Conservation (phyloP, 2,888 invertebrate genomes). For the Euplagia quadripunctaria region DNA sequence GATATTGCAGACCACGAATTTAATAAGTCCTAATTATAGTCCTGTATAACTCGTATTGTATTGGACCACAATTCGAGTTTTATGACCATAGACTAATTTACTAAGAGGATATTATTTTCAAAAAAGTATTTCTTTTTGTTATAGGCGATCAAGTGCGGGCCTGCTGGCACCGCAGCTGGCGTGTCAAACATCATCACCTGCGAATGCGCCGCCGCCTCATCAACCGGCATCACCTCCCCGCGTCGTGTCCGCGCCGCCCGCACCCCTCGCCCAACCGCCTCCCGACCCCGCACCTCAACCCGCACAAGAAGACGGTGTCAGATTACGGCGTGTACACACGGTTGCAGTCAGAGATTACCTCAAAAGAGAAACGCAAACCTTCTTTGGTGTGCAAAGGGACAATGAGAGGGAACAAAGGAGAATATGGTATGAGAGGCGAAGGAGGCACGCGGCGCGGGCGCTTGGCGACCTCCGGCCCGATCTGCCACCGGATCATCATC, state of each 20-base stretch:
- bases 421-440: conserved; percentile 93
- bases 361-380: conserved; percentile 93
- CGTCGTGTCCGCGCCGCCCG: conserved; percentile 72
- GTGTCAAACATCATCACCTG: conserved; percentile 76
- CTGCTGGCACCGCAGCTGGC: conserved; percentile 80
- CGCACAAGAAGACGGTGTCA: conserved; percentile 79
- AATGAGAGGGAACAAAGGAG: conserved; percentile 91
- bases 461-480: conserved; percentile 88
- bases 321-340: conserved; percentile 80
- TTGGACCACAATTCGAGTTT: too few species aligned
- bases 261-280: conserved; percentile 63
- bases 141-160: conserved; percentile 82
- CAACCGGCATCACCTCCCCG: conserved; percentile 82
- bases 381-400: conserved; percentile 94
- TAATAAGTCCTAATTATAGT: too few species aligned
- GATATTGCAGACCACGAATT: too few species aligned
- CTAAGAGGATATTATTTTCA: background rate
- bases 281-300: conserved; percentile 76
- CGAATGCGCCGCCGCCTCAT: conserved; percentile 68
- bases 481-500: conserved; percentile 88
- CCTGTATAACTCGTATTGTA: too few species aligned
- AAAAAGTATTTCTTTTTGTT: conserved; percentile 60
- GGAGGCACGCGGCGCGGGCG: conserved; percentile 92
- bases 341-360: conserved; percentile 89
- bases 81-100: too few species aligned